A percentile compares a stretch with the other conserved stretches of the same genome.
These are phyloP conservation scores for Timandra comae DNA, from an alignment of 2,888 invertebrate species.

Conservation along the genomic window DNA sequence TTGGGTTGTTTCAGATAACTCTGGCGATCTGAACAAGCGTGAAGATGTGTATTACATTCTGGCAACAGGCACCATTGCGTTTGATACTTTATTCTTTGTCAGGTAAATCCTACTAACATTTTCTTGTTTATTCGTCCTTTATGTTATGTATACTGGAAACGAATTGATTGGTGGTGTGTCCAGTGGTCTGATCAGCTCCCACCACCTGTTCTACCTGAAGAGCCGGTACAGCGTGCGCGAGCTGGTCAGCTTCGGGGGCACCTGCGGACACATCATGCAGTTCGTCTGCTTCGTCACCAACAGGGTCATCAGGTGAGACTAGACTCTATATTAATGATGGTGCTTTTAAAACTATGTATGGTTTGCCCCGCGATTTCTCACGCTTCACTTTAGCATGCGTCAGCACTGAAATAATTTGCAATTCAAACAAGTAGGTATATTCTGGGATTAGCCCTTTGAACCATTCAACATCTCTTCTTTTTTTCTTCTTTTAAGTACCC, in stretches of 20 bases:
- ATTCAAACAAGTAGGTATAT: too few relatives aligned
- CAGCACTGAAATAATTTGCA: too few relatives aligned
- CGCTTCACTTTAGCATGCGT: too few relatives aligned
- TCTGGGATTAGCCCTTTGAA: too few relatives aligned
- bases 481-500: too few relatives aligned
- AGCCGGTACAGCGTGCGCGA: conserved; percentile 65
- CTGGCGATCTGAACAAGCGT: conserved; percentile 50
- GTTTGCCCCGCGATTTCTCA: too few relatives aligned
- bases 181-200: conserved; percentile 78
- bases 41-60: conserved; percentile 70
- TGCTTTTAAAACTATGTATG: too few relatives aligned
- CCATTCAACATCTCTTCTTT: too few relatives aligned
- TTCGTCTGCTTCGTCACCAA: conserved; percentile 70
- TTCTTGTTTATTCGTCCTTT: too few relatives aligned
- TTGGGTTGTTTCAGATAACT: conserved; percentile 65
- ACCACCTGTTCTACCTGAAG: conserved; percentile 77
- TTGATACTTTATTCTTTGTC: conserved; percentile 79
- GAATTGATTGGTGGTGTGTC: conserved; percentile 20
- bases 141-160: neutral
- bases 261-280: conserved; percentile 67
- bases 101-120: conserved; percentile 50
- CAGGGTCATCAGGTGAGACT: conserved; percentile 79
- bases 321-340: too few relatives aligned
- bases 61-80: conserved; percentile 74
- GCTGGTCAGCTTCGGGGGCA: conserved; percentile 57